A percentile compares a stretch with the other conserved stretches of the same genome.
These are phyloP conservation scores for Masticophis lateralis DNA, from an alignment of 2,797 vertebrate species.

Conservation along the genomic window DNA sequence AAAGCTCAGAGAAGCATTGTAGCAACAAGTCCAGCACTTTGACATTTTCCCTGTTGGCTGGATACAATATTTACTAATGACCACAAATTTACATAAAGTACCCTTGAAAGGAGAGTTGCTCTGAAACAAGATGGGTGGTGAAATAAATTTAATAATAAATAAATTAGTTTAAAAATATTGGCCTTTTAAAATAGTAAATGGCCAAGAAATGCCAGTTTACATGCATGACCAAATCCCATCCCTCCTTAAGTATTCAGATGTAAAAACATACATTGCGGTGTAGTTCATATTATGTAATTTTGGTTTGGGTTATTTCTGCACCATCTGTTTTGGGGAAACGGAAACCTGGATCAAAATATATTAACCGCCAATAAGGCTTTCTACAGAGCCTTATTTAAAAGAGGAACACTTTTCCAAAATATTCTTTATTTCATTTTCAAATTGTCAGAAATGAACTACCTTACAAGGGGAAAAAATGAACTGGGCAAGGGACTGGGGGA, in stretches of 20 bases:
- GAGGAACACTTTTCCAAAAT: background rate
- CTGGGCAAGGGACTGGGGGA: background rate
- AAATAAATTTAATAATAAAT: background rate
- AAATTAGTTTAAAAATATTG: background rate
- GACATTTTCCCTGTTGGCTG: background rate
- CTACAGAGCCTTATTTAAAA: constrained; percentile 1
- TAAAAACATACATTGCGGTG: background rate
- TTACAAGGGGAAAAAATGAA: background rate
- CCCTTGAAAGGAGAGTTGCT: background rate
- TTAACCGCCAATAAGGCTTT: background rate
- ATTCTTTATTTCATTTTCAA: background rate
- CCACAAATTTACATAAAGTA: background rate
- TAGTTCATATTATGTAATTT: background rate
- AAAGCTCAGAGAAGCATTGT: background rate
- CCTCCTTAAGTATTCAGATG: background rate
- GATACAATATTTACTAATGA: background rate
- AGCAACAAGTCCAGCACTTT: background rate
- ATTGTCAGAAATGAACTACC: background rate
- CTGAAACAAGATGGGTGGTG: background rate
- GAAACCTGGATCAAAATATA: background rate
- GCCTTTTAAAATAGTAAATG: background rate
- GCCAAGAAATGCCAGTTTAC: background rate
- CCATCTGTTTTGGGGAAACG: background rate
- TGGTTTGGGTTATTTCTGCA: background rate
- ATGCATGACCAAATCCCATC: background rate